Evolutionary conservation across 2,888 invertebrate species (phyloP).

Genomic region (Clunio marinus): DNA sequence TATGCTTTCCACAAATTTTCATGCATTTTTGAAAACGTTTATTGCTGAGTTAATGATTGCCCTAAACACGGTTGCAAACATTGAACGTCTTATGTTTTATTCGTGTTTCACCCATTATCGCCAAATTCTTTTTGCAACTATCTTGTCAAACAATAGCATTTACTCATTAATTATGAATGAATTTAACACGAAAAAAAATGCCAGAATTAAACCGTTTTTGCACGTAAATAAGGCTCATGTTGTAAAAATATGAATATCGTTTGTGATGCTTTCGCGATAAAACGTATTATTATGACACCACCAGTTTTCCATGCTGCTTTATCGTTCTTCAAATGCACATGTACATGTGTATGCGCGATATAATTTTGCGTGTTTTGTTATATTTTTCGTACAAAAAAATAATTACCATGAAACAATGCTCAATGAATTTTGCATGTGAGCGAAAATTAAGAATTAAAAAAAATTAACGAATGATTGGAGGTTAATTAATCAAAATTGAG

Average conservation of each 20-base stretch:
- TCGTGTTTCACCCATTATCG: background rate
- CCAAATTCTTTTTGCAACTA: background rate
- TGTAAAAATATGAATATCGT: background rate
- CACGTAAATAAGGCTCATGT: background rate
- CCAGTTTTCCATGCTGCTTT: slow-evolving; percentile 1
- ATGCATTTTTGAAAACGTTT: background rate
- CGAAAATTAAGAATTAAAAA: slow-evolving; percentile 12
- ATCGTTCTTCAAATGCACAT: background rate
- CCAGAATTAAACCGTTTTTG: slow-evolving; percentile 9
- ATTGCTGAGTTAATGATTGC: background rate
- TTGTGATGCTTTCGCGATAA: slow-evolving; percentile 21
- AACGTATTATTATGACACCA: slow-evolving; percentile 23
- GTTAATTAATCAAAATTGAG: slow-evolving; percentile 23
- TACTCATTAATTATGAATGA: slow-evolving; percentile 16
- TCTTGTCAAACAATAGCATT: slow-evolving; percentile 2
- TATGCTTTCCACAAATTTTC: slow-evolving; percentile 14
- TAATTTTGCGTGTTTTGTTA: slow-evolving; percentile 14
- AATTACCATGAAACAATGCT: background rate
- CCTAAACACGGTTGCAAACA: background rate
- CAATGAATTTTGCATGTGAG: slow-evolving; percentile 8
- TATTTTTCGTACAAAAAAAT: background rate
- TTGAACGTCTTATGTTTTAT: background rate
- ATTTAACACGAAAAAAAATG: background rate
- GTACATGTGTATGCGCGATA: background rate
- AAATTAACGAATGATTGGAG: background rate